A percentile compares a stretch with the other conserved stretches of the same genome.
phyloP scores from a whole-genome alignment of 2,797 vertebrate species.

The Macrochelys suwanniensis region DNA sequence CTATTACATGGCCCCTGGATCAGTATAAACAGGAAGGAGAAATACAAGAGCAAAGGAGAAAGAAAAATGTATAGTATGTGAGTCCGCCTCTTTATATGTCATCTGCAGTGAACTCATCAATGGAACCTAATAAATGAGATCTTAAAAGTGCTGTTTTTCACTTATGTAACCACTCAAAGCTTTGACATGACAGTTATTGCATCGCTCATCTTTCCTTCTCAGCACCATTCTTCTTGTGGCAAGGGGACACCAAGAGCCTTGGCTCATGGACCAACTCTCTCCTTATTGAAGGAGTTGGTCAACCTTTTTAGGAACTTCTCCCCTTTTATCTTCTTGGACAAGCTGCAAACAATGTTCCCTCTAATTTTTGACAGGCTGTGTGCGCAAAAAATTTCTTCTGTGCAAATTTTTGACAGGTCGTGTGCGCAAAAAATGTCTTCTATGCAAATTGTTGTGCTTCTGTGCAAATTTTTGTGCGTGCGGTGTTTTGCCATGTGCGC shows the following conservation, averaged over 20 bases:
- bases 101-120: neutral
- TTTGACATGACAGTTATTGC: neutral
- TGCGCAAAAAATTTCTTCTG: too few relatives aligned
- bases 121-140: neutral
- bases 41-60: neutral
- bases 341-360: neutral
- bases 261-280: neutral
- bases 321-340: neutral
- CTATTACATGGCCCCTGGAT: neutral
- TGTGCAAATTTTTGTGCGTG: too few relatives aligned
- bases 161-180: neutral
- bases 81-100: neutral
- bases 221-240: neutral
- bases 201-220: neutral
- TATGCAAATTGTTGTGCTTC: too few relatives aligned
- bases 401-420: too few relatives aligned
- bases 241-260: neutral
- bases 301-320: too few relatives aligned
- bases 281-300: neutral
- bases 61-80: neutral
- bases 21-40: neutral
- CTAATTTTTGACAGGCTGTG: too few relatives aligned
- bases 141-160: neutral
- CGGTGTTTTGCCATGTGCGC: too few relatives aligned
- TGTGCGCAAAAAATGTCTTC: too few relatives aligned